Base-by-base conservation (phyloP, 2,797 vertebrate genomes). In the Australoheros facetus region DNA sequence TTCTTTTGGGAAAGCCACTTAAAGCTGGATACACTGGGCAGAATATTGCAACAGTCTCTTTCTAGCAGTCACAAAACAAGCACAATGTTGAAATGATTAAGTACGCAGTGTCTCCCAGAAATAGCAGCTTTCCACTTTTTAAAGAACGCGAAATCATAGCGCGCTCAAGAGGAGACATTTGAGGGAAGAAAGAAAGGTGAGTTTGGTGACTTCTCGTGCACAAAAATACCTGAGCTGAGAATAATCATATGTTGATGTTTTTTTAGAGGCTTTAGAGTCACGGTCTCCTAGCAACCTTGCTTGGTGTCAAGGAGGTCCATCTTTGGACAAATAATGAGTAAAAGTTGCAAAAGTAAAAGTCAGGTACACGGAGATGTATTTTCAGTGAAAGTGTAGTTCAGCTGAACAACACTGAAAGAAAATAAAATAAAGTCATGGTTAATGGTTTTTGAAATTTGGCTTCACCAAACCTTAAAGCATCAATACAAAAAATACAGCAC, bases 271-370 rank as follows among this genome's bases (percentile, higher is more conserved):
- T 79, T 56, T 5, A n/a, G 34, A 71, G 62, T 90, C 84, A 86
- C 45, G 16, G 66, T 88, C 64, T 88, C 87, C 57, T 83, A 85
- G 89, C 82, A 91, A 87, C 88, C 34, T 53, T 13, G 21, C 30
- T 58, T 26, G 54, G 28, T 74, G 51, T 80, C 73, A 57, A 14
- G 7, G 19, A 74, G 78, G 74, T 82, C 64, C 37, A 16, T 5
- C 48, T 32, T 8, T 9, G 45, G 9, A 7, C 34, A 79, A 79
- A 71, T 64, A 73, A 71, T 28, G 4, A 84, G 19, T 69, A 77
- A 39, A 32, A 86, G 42, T 37, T 48, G 42, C 62, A 69, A 42
- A 69, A 51, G 62, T 51, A 30, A 30, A 69, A 69, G 42, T 48
- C 2, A 1, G 39, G 32, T 28, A 64, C 16, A n/a, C 42, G 45